A percentile compares a stretch with the other conserved stretches of the same genome.
phyloP scores from a whole-genome alignment of 92 coral and sea anemone genomes.

The Phymanthus crucifer region DNA sequence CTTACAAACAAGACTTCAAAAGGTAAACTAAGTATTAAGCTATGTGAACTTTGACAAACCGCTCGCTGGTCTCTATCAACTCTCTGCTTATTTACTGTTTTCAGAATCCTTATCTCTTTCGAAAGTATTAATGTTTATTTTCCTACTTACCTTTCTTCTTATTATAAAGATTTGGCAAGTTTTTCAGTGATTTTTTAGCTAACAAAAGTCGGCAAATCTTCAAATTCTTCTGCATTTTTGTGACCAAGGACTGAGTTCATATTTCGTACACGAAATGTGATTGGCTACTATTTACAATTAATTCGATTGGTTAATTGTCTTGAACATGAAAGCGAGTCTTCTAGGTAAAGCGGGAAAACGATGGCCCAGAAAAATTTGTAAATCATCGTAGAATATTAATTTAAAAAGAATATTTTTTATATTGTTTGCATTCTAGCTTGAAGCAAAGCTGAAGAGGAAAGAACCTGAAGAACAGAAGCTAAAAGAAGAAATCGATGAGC shows the following conservation, averaged over 20 bases:
- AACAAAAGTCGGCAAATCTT: not conserved
- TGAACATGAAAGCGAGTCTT: constrained; percentile 16
- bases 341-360: constrained; percentile 21
- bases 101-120: no score
- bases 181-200: not conserved
- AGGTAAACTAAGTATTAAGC: constrained; percentile 36
- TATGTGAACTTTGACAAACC: not conserved
- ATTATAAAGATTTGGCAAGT: not conserved
- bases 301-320: constrained; percentile 17
- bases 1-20: constrained; percentile 66
- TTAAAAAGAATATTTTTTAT: not conserved
- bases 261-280: constrained; percentile 21
- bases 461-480: constrained; percentile 86
- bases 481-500: constrained; percentile 82
- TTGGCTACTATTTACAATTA: constrained; percentile 4
- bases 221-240: not conserved
- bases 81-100: no score
- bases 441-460: constrained; percentile 62
- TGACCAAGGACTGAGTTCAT: not conserved
- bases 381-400: no score
- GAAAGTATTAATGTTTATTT: not conserved
- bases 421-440: constrained; percentile 52
- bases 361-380: not conserved
- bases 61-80: no score
- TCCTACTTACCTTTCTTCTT: not conserved